phyloP scores from a whole-genome alignment of 1,140 invertebrate species.

The Drosophila watanabei region DNA sequence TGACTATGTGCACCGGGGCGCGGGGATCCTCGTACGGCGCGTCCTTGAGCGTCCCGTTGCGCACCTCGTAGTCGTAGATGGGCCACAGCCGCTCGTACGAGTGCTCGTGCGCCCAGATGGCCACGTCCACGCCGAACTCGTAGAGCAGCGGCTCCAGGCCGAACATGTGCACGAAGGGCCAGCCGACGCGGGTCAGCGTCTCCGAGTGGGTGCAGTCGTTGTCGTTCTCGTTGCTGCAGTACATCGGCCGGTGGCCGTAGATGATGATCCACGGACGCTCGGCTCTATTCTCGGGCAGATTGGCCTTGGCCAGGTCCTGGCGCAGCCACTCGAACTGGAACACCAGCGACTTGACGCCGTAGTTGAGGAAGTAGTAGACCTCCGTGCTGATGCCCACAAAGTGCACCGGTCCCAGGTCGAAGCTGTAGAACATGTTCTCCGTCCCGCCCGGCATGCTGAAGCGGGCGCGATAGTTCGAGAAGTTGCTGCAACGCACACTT shows the following conservation, averaged over 20 bases:
- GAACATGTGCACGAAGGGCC: slow-evolving; percentile 90
- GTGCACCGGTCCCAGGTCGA: slow-evolving; percentile 96
- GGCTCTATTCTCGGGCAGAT: slow-evolving; percentile 88
- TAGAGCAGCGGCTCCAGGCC: slow-evolving; percentile 95
- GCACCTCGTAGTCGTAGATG: slow-evolving; percentile 94
- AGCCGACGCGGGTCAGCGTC: slow-evolving; percentile 90
- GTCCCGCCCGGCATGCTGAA: slow-evolving; percentile 95
- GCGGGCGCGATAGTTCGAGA: slow-evolving; percentile 93
- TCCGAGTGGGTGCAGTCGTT: slow-evolving; percentile 95
- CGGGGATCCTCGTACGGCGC: slow-evolving; percentile 94
- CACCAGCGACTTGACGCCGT: slow-evolving; percentile 93
- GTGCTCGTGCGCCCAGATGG: slow-evolving; percentile 98
- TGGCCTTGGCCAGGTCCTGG: slow-evolving; percentile 91
- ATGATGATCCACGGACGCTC: slow-evolving; percentile 96
- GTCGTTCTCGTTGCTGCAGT: slow-evolving; percentile 95
- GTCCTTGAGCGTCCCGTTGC: slow-evolving; percentile 90
- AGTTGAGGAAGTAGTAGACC: slow-evolving; percentile 97
- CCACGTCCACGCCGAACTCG: slow-evolving; percentile 96
- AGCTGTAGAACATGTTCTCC: slow-evolving; percentile 95
- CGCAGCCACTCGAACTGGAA: slow-evolving; percentile 97
- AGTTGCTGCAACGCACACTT: slow-evolving; percentile 89
- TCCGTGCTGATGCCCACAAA: slow-evolving; percentile 97
- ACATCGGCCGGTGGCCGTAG: slow-evolving; percentile 98
- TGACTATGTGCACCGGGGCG: slow-evolving; percentile 97
- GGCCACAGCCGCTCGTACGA: slow-evolving; percentile 98